Base-by-base conservation (phyloP, 2,113 vertebrate genomes). In the Phyllostomus discolor region DNA sequence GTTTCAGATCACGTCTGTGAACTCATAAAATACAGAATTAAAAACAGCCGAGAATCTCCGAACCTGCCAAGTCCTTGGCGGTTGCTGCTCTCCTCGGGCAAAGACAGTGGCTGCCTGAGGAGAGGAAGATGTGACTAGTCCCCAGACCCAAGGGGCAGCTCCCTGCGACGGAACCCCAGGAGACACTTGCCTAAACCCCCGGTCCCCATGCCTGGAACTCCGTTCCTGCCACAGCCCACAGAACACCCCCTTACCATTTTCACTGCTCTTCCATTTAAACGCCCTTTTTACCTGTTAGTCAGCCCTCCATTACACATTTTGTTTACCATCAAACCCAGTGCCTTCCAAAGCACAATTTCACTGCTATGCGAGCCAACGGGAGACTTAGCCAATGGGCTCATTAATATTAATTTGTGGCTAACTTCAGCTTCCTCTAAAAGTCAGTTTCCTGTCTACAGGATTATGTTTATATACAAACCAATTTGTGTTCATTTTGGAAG, bases 321-420 rank as follows among this genome's bases (percentile, higher is more conserved):
- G 81, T 78, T 96, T 94, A 92, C 12, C 43, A 43, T 72, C 83
- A 94, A 97, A 88, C 5, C 7, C 66, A 88, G 1, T 15, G 33
- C 38, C 24, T 85, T 79, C 52, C 35, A 41, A n/a, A 76, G 7
- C 7, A 88, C 24, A 66, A 59, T 19, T 38, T 92, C 48, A 91
- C 11, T 64, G 50, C 20, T 59, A 3, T 69, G 48, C 57, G 33
- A 85, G 26, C 48, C 57, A 24, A 88, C 31, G 91, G 85, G 59
- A 66, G 33, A 17, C 28, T 85, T 82, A 52, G 78, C 33, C 82
- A 89, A 48, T 59, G 52, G 43, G 24, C 24, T 76, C 54, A 90
- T 97, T 97, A 95, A 96, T 96, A 96, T 92, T 96, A 94, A 97
- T 96, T 95, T 95, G 64, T 62, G n/a, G 59, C 59, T 94, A 96